A percentile compares a stretch with the other conserved stretches of the same genome.
phyloP scores from a whole-genome alignment of 92 coral and sea anemone genomes.

The Umimayanthus kanabou region DNA sequence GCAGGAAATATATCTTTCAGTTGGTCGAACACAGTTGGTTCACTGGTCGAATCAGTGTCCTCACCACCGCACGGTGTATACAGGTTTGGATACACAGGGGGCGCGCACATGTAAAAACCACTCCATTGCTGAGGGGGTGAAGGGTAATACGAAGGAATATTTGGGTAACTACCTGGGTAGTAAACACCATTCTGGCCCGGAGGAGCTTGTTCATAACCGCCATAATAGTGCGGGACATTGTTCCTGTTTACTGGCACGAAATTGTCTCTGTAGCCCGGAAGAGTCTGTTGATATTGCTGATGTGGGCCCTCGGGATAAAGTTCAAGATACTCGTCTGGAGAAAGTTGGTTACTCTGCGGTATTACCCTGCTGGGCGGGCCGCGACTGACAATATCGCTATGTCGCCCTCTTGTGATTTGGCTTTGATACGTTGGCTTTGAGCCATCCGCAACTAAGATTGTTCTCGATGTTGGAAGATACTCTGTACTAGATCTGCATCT shows the following conservation, averaged over 20 bases:
- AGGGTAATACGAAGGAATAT: slow-evolving; percentile 24
- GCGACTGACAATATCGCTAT: slow-evolving; percentile 26
- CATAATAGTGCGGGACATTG: not conserved
- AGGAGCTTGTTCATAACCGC: slow-evolving; percentile 14
- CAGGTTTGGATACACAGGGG: not conserved
- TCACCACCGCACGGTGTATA: slow-evolving; percentile 2
- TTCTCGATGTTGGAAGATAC: not conserved
- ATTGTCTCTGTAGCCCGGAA: slow-evolving; percentile 11
- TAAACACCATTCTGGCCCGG: slow-evolving; percentile 6
- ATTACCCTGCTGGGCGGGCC: slow-evolving; percentile 23
- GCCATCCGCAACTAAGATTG: slow-evolving; percentile 21
- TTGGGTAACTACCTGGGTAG: slow-evolving; percentile 1
- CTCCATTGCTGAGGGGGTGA: slow-evolving; percentile 29
- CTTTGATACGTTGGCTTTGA: not conserved
- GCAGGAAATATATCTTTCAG: slow-evolving; percentile 24
- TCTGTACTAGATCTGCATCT: slow-evolving; percentile 1
- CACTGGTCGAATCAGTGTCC: not conserved
- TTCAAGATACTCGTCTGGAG: slow-evolving; percentile 37
- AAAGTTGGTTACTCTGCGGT: slow-evolving; percentile 22
- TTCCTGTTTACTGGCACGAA: slow-evolving; percentile 9
- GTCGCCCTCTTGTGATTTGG: slow-evolving; percentile 12
- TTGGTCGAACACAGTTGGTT: not conserved
- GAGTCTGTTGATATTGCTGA: slow-evolving; percentile 23
- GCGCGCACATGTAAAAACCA: slow-evolving; percentile 15
- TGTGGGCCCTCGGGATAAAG: slow-evolving; percentile 23